Conservation (phyloP, 2,888 invertebrate genomes). For the Odontomyia ornata region DNA sequence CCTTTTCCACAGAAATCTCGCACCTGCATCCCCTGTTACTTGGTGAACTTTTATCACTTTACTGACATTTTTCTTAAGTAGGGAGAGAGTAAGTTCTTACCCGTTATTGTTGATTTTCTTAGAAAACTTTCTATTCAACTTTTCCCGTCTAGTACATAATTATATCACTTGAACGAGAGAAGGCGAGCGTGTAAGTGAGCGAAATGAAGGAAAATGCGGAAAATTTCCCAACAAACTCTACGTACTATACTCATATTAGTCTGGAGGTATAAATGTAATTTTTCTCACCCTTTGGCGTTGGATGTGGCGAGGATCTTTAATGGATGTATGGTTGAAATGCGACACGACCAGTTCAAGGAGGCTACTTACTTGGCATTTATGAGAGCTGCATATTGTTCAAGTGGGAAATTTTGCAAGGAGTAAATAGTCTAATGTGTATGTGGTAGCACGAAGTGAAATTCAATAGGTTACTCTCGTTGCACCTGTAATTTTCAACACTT, state of each 20-base stretch:
- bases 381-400: background rate
- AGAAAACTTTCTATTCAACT: background rate
- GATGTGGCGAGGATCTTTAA: background rate
- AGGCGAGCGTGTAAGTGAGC: background rate
- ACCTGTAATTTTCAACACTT: conserved; percentile 17
- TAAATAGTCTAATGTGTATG: background rate
- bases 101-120: conserved; percentile 8
- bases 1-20: too few relatives aligned
- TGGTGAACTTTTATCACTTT: conserved; percentile 39
- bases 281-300: background rate
- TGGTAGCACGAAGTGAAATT: conserved; percentile 8
- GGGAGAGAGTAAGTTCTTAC: background rate
- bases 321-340: background rate
- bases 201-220: conserved; percentile 27
- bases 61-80: background rate
- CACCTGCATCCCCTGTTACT: background rate
- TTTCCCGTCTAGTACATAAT: conserved; percentile 34
- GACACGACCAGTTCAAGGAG: background rate
- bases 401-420: background rate
- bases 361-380: background rate
- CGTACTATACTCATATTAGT: too few relatives aligned
- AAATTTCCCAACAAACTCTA: background rate
- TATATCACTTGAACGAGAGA: conserved; percentile 31
- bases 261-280: conserved; percentile 3
- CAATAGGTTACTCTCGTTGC: conserved; percentile 3